Evolutionary conservation across 1,140 invertebrate genomes (phyloP), one percentile per base, ranked within the genome.

Genomic region (Alviniconcha marisindica): DNA sequence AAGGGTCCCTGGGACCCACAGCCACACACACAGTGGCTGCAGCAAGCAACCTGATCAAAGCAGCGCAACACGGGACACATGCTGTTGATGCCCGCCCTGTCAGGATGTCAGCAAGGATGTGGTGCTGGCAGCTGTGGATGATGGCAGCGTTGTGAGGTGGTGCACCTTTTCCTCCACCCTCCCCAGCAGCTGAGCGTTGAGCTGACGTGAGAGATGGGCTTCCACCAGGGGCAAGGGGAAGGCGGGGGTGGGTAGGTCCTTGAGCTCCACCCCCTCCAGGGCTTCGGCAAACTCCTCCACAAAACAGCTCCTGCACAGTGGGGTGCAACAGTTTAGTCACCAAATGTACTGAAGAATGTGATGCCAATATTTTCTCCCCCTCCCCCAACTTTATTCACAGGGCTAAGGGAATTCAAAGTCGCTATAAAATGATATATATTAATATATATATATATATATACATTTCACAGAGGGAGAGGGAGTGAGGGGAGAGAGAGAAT

Each of bases 171-270:
- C 90, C 80, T 92, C 91, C 18, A 92, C 82, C 5, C 85, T 76
- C 14, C 88, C 90, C n/a, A 91, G 74, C 24, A 89, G 87, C 73
- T 91, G 89, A 73, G 90, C 91, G 84, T 90, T 91, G 40, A 91
- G 86, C 63, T 90, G 87, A 15, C 90, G 84, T 33, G 89, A 88
- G 18, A 92, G 85, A 77, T 92, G 91, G 38, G 87, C 84, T 18
- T 82, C 80, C 56, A 91, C 87, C 63, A 84, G 85, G 38, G 84
- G 80, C 66, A 88, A 83, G 7, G 81, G 86, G n/a, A 83, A 69
- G 21, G 87, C 71, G 0, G 91, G 89, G 42, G 86, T 74, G 14
- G 88, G 86, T 18, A 92, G 85, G 31, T 86, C 85, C 66, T 88
- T 88, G 21, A 78, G 74, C 56, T 88, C 85, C 4, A 91, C 79